A percentile compares a stretch with the other conserved stretches of the same genome.
These are phyloP conservation scores for Galerucella calmariensis DNA, from an alignment of 2,888 invertebrate genomes.

Conservation along the genomic window DNA sequence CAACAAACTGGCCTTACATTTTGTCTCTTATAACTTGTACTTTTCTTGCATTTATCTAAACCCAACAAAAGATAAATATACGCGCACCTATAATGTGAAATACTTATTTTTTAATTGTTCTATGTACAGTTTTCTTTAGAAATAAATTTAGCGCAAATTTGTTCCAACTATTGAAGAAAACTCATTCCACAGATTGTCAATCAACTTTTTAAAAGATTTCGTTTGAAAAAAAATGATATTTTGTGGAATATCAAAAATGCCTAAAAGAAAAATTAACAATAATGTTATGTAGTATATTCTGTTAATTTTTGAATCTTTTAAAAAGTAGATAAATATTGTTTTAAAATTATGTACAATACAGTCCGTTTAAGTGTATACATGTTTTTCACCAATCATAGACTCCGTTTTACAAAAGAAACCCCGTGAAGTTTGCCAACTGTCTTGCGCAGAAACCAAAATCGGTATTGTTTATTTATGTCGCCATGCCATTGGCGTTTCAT, in stretches of 20 bases:
- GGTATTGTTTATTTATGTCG: too few relatives aligned
- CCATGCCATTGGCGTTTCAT: too few relatives aligned
- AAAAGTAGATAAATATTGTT: conserved; percentile 11
- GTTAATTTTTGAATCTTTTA: background rate
- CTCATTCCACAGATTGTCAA: conserved; percentile 11
- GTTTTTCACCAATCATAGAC: background rate
- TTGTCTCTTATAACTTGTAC: background rate
- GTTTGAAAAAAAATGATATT: background rate
- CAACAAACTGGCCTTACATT: too few relatives aligned
- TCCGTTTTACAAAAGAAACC: background rate
- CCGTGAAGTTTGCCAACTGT: too few relatives aligned
- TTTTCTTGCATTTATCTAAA: conserved; percentile 3
- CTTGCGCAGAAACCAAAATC: too few relatives aligned
- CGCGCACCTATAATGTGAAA: conserved; percentile 18
- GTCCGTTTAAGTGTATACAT: conserved; percentile 26
- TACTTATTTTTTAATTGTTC: conserved; percentile 9
- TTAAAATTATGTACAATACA: conserved; percentile 32
- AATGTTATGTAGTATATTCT: too few relatives aligned
- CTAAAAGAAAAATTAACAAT: too few relatives aligned
- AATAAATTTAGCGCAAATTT: conserved; percentile 29
- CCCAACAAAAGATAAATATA: conserved; percentile 15
- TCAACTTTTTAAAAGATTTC: conserved; percentile 1
- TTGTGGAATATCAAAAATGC: background rate
- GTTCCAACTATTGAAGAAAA: conserved; percentile 12
- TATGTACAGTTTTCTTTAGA: conserved; percentile 28